Percentiles rank a stretch among this genome's conserved stretches.
Conservation (phyloP, 2,113 vertebrate species). For the Sisor rabdophorus region DNA sequence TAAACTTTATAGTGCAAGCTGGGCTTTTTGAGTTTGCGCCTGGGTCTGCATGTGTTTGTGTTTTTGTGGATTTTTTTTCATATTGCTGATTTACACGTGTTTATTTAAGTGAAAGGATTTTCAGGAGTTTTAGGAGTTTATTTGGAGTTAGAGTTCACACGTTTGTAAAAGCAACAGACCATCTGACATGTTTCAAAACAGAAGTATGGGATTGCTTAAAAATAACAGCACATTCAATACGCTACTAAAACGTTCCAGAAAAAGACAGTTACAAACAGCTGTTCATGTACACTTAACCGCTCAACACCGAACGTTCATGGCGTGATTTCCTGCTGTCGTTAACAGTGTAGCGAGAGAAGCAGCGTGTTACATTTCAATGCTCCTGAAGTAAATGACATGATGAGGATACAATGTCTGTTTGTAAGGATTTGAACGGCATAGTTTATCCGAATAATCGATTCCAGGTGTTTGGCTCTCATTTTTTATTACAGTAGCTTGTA, state of each 20-base stretch:
- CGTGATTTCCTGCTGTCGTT: conserved; percentile 19
- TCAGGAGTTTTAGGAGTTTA: conserved; percentile 23
- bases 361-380: background rate
- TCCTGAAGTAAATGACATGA: conserved; percentile 40
- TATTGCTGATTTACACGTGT: too few species aligned
- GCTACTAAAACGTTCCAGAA: background rate
- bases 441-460: conserved; percentile 46
- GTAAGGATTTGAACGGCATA: conserved; percentile 36
- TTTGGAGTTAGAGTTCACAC: background rate
- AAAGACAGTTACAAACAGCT: background rate
- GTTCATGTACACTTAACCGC: background rate
- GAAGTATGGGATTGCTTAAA: background rate
- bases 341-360: conserved; percentile 25
- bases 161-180: background rate
- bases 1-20: too few species aligned
- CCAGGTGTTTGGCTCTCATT: conserved; percentile 43
- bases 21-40: too few species aligned
- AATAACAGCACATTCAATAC: background rate
- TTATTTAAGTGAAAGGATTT: conserved; percentile 25
- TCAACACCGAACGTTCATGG: background rate
- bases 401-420: conserved; percentile 36
- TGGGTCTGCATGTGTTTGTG: too few species aligned
- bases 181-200: conserved; percentile 1
- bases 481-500: conserved; percentile 33
- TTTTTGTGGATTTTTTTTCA: too few species aligned